Base-by-base conservation (phyloP, 64 coral and sea anemone species). In the Montipora cactus region DNA sequence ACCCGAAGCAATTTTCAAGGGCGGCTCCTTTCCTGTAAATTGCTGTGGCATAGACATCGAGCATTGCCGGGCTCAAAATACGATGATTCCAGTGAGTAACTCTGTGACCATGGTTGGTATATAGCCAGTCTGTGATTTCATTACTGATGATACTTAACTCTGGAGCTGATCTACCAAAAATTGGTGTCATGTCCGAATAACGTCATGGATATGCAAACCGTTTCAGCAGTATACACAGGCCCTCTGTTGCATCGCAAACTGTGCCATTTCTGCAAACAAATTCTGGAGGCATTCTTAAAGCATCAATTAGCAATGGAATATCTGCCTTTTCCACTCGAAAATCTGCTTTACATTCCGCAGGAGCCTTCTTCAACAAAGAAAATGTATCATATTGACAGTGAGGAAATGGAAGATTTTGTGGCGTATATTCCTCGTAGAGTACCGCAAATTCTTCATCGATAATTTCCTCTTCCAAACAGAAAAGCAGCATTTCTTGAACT, bases 191-290 rank as follows among this genome's bases (percentile, higher is more conserved):
- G 25, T 25, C 25, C 25, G 25, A 25, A 25, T 25, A 25, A 25
- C 25, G 25, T 1, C 25, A 25, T 25, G 25, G 25, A 25, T 25
- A 25, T 1, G 25, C 88, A 90, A 90, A 80, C 76, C 75, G 88
- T 76, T 90, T 90, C 75, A 80, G 61, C 88, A 90, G 75, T 48
- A 90, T 80, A 90, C 88, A 90, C 53, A 90, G 61, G 55, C 88
- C 88, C 77, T 71, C 57, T 90, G 88, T 90, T 90, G 88, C 88
- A 90, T 90, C 88, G 59, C 88, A 90, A 79, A 90, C 89, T 90
- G 89, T 90, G 89, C 89, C 89, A 82, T 91, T 91, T 45, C 58
- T 46, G 79, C 89, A 81, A 81, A 82, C 67, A 82, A 91, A 91
- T 37, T 73, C 79, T 81, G 76, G 77, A 74, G 59, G 88, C 88